Conservation (phyloP, 2,888 invertebrate species). For the Sarcophaga subvicina region DNA sequence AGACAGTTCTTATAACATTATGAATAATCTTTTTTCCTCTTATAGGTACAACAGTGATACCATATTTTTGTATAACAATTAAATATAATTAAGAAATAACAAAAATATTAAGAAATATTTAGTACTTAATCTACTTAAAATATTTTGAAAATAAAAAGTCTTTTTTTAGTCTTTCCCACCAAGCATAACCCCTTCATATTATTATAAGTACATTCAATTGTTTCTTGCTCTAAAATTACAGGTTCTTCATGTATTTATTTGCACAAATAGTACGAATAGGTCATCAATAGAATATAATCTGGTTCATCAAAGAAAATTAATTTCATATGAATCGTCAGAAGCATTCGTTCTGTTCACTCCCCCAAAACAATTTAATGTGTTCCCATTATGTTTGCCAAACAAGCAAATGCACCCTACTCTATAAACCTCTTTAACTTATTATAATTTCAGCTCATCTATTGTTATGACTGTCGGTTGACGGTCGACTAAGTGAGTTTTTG, state of each 20-base stretch:
- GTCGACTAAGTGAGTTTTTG: slow-evolving; percentile 32
- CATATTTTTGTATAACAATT: too few species aligned
- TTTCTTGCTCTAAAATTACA: too few species aligned
- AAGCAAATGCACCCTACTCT: slow-evolving; percentile 50
- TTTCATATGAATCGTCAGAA: slow-evolving; percentile 31
- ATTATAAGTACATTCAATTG: too few species aligned
- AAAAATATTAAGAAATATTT: too few species aligned
- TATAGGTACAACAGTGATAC: too few species aligned
- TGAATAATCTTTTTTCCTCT: too few species aligned
- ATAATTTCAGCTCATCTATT: slow-evolving; percentile 60
- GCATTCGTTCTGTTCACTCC: background rate
- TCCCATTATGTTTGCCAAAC: slow-evolving; percentile 36
- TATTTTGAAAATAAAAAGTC: too few species aligned
- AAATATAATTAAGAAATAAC: too few species aligned
- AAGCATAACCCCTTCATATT: too few species aligned
- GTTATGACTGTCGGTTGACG: slow-evolving; percentile 45
- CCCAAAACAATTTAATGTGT: slow-evolving; percentile 9
- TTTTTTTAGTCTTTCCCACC: too few species aligned
- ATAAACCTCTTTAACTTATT: slow-evolving; percentile 61
- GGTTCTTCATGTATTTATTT: background rate
- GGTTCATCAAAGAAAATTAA: slow-evolving; percentile 36
- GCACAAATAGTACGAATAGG: slow-evolving; percentile 8
- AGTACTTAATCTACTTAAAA: too few species aligned
- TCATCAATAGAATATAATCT: slow-evolving; percentile 38
- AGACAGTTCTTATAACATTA: too few species aligned